Evolutionary conservation across 2,888 invertebrate species (phyloP).

Genomic region (Autographa pulchrina): DNA sequence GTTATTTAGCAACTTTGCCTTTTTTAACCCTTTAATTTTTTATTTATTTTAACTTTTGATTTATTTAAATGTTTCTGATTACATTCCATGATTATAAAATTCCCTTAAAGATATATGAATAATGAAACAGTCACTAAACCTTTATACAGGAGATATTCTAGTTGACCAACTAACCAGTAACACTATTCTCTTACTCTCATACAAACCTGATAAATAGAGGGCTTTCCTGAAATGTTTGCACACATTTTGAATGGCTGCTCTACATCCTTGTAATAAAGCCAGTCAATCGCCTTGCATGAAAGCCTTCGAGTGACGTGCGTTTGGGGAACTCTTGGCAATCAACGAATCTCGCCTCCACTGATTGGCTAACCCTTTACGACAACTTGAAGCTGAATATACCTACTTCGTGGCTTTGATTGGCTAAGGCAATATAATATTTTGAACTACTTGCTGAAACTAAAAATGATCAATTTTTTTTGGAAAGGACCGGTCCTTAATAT

Average conservation of each 20-base stretch:
- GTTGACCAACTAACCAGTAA: not conserved
- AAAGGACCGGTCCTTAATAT: no score
- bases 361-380: slow-evolving; percentile 1
- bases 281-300: slow-evolving; percentile 1
- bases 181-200: not conserved
- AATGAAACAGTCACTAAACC: no score
- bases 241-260: not conserved
- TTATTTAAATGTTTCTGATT: no score
- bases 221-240: not conserved
- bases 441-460: not conserved
- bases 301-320: slow-evolving; percentile 2
- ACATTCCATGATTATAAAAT: no score
- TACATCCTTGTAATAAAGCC: not conserved
- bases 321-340: slow-evolving; percentile 4
- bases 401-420: not conserved
- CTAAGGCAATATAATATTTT: not conserved
- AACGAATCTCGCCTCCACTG: not conserved
- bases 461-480: no score
- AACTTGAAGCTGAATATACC: not conserved
- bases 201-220: not conserved
- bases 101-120: no score
- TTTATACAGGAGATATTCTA: no score
- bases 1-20: no score
- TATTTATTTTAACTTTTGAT: no score
- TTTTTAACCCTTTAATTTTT: no score